These are phyloP conservation scores for Paguma larvata DNA, from an alignment of 2,797 vertebrate genomes.

Conservation along the genomic window DNA sequence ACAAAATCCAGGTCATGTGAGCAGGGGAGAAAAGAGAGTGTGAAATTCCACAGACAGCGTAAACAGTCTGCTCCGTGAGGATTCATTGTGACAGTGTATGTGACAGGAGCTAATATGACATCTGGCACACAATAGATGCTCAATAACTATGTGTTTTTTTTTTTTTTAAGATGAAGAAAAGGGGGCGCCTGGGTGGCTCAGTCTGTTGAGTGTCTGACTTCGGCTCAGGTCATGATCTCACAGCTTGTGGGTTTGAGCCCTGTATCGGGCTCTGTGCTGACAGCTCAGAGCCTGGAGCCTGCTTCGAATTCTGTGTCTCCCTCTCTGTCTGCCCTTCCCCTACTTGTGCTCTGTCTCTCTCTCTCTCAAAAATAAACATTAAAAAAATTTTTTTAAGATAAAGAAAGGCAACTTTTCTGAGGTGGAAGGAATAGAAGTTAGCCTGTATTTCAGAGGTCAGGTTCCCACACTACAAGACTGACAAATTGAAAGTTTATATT, in stretches of 20 bases:
- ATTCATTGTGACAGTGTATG: not conserved
- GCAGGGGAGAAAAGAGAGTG: not conserved
- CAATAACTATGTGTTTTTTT: not conserved
- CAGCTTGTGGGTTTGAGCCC: too few species aligned
- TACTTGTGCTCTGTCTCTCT: too few species aligned
- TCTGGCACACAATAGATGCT: not conserved
- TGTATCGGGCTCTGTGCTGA: too few species aligned
- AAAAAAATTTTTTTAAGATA: not conserved
- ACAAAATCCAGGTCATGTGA: not conserved
- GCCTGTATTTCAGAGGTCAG: conserved; percentile 48
- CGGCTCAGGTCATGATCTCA: too few species aligned
- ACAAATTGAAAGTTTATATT: conserved; percentile 66
- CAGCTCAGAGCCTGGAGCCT: too few species aligned
- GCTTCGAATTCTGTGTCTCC: too few species aligned
- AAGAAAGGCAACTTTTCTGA: conserved; percentile 27
- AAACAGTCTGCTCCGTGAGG: not conserved
- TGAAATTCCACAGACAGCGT: not conserved
- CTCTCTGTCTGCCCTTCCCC: too few species aligned
- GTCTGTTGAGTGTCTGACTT: too few species aligned
- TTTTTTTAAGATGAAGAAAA: not conserved
- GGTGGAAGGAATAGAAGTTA: not conserved
- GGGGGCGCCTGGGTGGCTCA: too few species aligned
- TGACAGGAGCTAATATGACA: not conserved
- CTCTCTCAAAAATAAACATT: too few species aligned
- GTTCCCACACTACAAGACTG: conserved; percentile 70